Conservation (phyloP, 2,113 vertebrate genomes). For the Nyctereutes procyonoides region DNA sequence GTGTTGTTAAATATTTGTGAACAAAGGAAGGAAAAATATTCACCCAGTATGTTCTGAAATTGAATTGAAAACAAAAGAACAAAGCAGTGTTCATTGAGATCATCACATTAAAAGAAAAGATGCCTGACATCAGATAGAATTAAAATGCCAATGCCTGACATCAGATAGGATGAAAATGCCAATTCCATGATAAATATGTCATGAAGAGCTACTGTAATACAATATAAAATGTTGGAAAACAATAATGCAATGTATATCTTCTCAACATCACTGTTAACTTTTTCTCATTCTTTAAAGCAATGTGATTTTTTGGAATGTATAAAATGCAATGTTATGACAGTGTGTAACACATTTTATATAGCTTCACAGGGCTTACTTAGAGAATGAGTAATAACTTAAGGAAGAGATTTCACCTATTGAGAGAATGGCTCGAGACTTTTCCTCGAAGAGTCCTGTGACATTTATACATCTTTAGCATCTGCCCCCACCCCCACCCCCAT, state of each 20-base stretch:
- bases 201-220: conserved; percentile 27
- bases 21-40: conserved; percentile 27
- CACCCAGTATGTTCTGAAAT: conserved; percentile 50
- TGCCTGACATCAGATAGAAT: conserved; percentile 34
- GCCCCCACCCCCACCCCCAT: not conserved
- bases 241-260: not conserved
- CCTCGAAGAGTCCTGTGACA: not conserved
- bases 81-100: conserved; percentile 41
- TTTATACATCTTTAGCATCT: not conserved
- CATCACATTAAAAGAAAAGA: conserved; percentile 49
- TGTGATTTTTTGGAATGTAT: conserved; percentile 24
- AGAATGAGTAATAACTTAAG: conserved; percentile 45
- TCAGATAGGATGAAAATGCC: not conserved
- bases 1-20: conserved; percentile 39
- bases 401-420: conserved; percentile 25
- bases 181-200: conserved; percentile 51
- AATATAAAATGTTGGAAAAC: conserved; percentile 33
- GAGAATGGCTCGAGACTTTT: not conserved
- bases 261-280: not conserved
- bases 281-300: conserved; percentile 50
- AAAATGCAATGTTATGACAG: not conserved
- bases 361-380: conserved; percentile 27
- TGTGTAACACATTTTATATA: conserved; percentile 39
- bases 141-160: conserved; percentile 25
- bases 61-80: conserved; percentile 55